Evolutionary conservation across 2,888 invertebrate species (phyloP), one percentile per base, ranked within the genome.

Genomic region (Eucera pruinosa): DNA sequence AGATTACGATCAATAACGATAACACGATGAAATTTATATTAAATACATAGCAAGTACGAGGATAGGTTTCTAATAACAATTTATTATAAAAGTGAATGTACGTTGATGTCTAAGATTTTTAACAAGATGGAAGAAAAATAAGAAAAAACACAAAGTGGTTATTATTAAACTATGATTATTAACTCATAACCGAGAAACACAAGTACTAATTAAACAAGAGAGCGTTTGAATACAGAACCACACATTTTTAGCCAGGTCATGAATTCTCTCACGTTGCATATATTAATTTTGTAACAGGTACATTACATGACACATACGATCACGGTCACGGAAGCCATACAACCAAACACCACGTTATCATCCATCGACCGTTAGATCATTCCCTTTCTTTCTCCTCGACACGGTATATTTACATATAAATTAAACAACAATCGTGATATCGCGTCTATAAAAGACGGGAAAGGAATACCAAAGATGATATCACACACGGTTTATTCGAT

Each of bases 31-130:
- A 81, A 85, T 90, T 87, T 89, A 90, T 89, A 90, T 89, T 88
- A 89, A 89, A 88, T 87, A 87, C 87, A 90, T 90, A 90, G 89
- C 88, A 90, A 89, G 85, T 91, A 89, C 84, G 89, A 89, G 79
- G 87, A 91, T 91, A 91, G 90, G 90, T 91, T 91, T 91, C 90
- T 89, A 90, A 91, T 91, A 90, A 90, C 90, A 84, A 90, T 90
- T 91, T 91, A 90, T 90, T 88, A 91, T 90, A 89, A 89, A 90
- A 88, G 86, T 91, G 90, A 89, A 91, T 91, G 91, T 91, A 91
- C 89, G 91, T 91, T 91, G 91, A 90, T 91, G 91, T 91, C 91
- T 91, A 91, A 91, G 89, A 91, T 91, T 91, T 91, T 91, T 90
- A 90, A 91, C 77, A 65, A 73, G 78, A 85, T 79, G 84, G 68